Percentiles rank a stretch among this genome's conserved stretches.
phyloP scores from a whole-genome alignment of 2,888 invertebrate species.

The Ferdinandea cuprea region DNA sequence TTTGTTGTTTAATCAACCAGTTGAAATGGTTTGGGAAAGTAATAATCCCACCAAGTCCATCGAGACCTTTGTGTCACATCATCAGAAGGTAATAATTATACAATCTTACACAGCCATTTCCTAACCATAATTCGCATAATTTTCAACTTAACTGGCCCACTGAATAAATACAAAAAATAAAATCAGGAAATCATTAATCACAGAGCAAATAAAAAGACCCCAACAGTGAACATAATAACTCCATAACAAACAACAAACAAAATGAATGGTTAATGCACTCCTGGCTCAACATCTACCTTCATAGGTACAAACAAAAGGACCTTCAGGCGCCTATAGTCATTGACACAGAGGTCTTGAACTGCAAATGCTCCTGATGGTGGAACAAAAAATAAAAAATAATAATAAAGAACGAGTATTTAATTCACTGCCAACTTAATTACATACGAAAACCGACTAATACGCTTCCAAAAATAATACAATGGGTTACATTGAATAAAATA shows the following conservation, averaged over 20 bases:
- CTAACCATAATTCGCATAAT: neutral
- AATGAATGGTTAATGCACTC: conserved; percentile 25
- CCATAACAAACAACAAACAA: too few species aligned
- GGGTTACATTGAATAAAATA: conserved; percentile 23
- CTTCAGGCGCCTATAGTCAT: conserved; percentile 25
- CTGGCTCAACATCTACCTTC: neutral
- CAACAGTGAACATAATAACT: neutral
- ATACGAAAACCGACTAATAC: conserved; percentile 27
- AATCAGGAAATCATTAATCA: conserved; percentile 22
- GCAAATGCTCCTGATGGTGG: conserved; percentile 1
- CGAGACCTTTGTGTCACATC: too few species aligned
- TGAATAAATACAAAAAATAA: conserved; percentile 5
- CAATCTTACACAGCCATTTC: too few species aligned
- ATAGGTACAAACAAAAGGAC: neutral
- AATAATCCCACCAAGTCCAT: too few species aligned
- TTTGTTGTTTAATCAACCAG: too few species aligned
- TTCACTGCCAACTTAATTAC: conserved; percentile 55
- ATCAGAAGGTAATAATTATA: too few species aligned
- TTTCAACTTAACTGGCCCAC: conserved; percentile 6
- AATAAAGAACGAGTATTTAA: conserved; percentile 28
- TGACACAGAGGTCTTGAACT: conserved; percentile 4
- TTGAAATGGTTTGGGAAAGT: too few species aligned
- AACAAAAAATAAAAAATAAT: too few species aligned
- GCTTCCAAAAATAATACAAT: conserved; percentile 15
- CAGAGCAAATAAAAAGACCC: neutral